A percentile compares a stretch with the other conserved stretches of the same genome.
phyloP scores from a whole-genome alignment of 2,888 invertebrate genomes.

The Nebria brevicollis region DNA sequence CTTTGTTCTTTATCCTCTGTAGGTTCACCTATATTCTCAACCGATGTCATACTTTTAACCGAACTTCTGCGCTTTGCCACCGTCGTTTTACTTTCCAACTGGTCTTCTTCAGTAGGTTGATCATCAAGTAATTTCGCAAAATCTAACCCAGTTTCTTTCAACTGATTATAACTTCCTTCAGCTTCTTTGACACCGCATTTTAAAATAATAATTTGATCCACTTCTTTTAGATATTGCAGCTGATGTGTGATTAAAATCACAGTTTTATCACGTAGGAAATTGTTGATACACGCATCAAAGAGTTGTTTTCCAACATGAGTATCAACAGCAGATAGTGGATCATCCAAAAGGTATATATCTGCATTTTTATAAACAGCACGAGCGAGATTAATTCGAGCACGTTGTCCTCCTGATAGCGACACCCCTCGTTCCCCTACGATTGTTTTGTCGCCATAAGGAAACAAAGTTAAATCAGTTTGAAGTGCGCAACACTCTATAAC shows the following conservation, averaged over 20 bases:
- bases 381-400: slow-evolving; percentile 72
- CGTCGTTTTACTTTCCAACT: slow-evolving; percentile 57
- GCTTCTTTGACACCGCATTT: slow-evolving; percentile 67
- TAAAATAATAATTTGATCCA: slow-evolving; percentile 66
- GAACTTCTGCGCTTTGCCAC: slow-evolving; percentile 62
- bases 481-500: slow-evolving; percentile 75
- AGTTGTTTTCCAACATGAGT: slow-evolving; percentile 75
- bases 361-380: slow-evolving; percentile 77
- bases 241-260: slow-evolving; percentile 86
- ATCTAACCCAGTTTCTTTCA: slow-evolving; percentile 76
- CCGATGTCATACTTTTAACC: slow-evolving; percentile 65
- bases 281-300: slow-evolving; percentile 73
- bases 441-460: slow-evolving; percentile 81
- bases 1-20: slow-evolving; percentile 69
- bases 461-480: slow-evolving; percentile 73
- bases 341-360: slow-evolving; percentile 79
- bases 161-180: slow-evolving; percentile 73
- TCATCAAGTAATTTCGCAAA: slow-evolving; percentile 76
- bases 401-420: slow-evolving; percentile 82
- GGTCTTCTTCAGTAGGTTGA: slow-evolving; percentile 57
- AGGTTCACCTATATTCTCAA: slow-evolving; percentile 60
- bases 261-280: slow-evolving; percentile 73
- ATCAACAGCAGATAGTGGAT: slow-evolving; percentile 80
- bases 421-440: slow-evolving; percentile 84
- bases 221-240: slow-evolving; percentile 77